Evolutionary conservation across 2,888 invertebrate genomes (phyloP), one percentile per base, ranked within the genome.

Genomic region (Drosophila aldrichi): DNA sequence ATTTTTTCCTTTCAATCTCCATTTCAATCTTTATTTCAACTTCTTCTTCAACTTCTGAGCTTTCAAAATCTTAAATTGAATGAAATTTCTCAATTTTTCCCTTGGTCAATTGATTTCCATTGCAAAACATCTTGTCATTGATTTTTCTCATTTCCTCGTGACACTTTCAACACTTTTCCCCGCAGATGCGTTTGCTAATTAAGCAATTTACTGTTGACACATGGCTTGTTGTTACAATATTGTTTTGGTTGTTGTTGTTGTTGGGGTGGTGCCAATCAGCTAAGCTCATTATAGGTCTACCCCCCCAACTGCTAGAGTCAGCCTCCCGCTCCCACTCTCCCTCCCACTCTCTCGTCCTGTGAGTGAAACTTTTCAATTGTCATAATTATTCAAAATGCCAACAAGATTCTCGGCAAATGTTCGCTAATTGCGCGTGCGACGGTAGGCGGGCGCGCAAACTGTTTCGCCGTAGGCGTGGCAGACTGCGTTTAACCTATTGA

Each of bases 321-420:
- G 38, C 16, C 25, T 25, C 22, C 3, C 25, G 5, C 25, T 25
- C 20, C 2, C 32, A 0, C 16, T 4, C 8, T 5, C 22, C 0
- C 6, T 2, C 18, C 6, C 12, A 7, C 12, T 10, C 34, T 25
- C 20, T 12, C 44, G 46, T 32, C 25, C 57, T 20, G 49, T 49
- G 46, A 51, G 81, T 74, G 74, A 67, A 77, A 85, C 77, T 88
- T 83, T 85, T 88, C 83, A 74, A 77, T 85, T 83, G 82, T 88
- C 83, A 88, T 86, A 88, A 84, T 84, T 84, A 86, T 86, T 86
- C 88, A 84, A 83, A 84, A 89, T 78, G 77, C 76, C 82, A 84
- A 75, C 74, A 61, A 72, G 74, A 65, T 58, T 58, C 69, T 62
- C 29, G 56, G 29, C 67, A 67, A 76, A 64, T 70, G 62, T 56